phyloP scores from a whole-genome alignment of 2,888 invertebrate genomes.

The Odiellus spinosus region DNA sequence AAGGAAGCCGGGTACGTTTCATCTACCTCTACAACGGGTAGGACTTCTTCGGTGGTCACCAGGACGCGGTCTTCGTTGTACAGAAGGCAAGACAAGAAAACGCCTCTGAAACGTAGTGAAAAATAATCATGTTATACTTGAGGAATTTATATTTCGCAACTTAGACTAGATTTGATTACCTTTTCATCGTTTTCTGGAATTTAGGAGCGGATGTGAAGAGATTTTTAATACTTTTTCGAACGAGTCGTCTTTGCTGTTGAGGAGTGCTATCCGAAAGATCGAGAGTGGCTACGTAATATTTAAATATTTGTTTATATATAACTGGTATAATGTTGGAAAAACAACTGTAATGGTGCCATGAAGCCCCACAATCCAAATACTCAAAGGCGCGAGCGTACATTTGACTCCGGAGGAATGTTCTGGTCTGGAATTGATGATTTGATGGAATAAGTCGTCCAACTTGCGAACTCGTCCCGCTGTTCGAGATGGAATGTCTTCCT shows the following conservation, averaged over 20 bases:
- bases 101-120: slow-evolving; percentile 68
- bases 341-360: too few relatives aligned
- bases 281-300: background rate
- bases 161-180: too few relatives aligned
- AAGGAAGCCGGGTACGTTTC: slow-evolving; percentile 81
- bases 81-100: slow-evolving; percentile 78
- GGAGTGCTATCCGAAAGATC: slow-evolving; percentile 35
- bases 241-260: slow-evolving; percentile 46
- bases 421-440: slow-evolving; percentile 45
- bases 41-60: slow-evolving; percentile 89
- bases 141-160: too few relatives aligned
- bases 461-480: slow-evolving; percentile 55
- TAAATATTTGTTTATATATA: too few relatives aligned
- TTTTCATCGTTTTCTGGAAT: slow-evolving; percentile 80
- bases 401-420: slow-evolving; percentile 46
- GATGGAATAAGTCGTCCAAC: slow-evolving; percentile 53
- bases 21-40: slow-evolving; percentile 92
- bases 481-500: slow-evolving; percentile 51
- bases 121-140: too few relatives aligned
- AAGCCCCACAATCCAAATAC: too few relatives aligned
- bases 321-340: too few relatives aligned
- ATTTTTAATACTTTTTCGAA: slow-evolving; percentile 64
- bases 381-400: slow-evolving; percentile 21
- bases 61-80: slow-evolving; percentile 91
- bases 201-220: slow-evolving; percentile 90